Conservation (phyloP, 1,140 invertebrate species). For the Euura lappo region DNA sequence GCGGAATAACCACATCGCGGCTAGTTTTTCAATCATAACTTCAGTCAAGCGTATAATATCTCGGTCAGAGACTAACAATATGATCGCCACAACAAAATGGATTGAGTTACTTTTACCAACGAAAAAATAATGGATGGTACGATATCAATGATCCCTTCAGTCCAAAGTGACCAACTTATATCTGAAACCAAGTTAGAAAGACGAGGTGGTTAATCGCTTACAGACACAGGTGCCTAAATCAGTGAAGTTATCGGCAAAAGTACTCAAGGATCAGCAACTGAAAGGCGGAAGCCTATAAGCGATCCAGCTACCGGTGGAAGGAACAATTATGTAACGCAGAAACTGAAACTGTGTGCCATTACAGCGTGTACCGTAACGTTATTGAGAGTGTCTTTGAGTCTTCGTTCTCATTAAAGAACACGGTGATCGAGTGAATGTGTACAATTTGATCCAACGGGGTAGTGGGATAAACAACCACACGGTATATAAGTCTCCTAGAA, state of each 20-base stretch:
- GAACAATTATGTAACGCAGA: not conserved
- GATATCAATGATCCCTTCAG: too few species aligned
- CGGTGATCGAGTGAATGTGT: constrained; percentile 32
- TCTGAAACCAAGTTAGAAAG: too few species aligned
- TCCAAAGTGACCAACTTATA: not conserved
- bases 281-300: constrained; percentile 25
- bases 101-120: not conserved
- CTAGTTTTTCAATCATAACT: too few species aligned
- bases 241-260: too few species aligned
- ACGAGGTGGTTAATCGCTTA: too few species aligned
- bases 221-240: too few species aligned
- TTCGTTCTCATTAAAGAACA: not conserved
- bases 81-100: too few species aligned
- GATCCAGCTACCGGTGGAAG: not conserved
- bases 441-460: constrained; percentile 16
- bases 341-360: not conserved
- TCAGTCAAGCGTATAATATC: too few species aligned
- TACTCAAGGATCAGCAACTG: not conserved
- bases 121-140: not conserved
- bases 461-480: constrained; percentile 31
- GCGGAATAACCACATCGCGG: too few species aligned
- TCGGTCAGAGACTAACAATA: too few species aligned
- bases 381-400: not conserved
- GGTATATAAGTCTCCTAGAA: constrained; percentile 38
- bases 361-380: not conserved